Base-by-base conservation (phyloP, 2,797 vertebrate genomes). In the Myotis pilosus region DNA sequence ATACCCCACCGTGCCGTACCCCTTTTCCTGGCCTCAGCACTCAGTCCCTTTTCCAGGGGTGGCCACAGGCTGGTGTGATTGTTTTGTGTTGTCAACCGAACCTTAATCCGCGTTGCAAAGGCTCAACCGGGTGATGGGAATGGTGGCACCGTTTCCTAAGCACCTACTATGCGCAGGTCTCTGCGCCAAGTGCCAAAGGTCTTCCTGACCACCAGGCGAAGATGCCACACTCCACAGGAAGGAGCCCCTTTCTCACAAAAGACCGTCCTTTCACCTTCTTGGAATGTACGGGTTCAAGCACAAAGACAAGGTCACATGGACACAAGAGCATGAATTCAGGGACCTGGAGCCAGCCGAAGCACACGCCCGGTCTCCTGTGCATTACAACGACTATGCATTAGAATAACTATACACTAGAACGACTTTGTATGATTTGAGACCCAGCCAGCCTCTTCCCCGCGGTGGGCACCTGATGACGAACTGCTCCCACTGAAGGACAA, bases 181-280 rank as follows among this genome's bases (percentile, higher is more conserved):
- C 74, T 60, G 30, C 15, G 13, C 28, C 57, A 53, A 55, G 72
- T 15, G 28, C 83, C 13, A 47, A 89, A 41, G 22, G 5, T 55
- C 38, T 49, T 76, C 55, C 38, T 76, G 66, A 80, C 6, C 72
- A 38, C 51, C 74, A 33, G 72, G 22, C 30, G 74, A 55, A 86
- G 51, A 66, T 13, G 3, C 28, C 53, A 17, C 15, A 25, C 36
- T 20, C 47, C 7, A 12, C 1, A 44, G 64, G 49, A 75, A 62
- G 7, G 51, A 86, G n/a, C 25, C 36, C 57, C 83, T 85, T 93
- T 55, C 62, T 75, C 64, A 64, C 38, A 12, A 30, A 92, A 91
- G 41, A n/a, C 64, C 51, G 64, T 49, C 41, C 11, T 12, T 80
- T 68, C 44, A 28, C 33, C 49, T 76, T 79, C 41, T 22, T 23